Evolutionary conservation across 2,888 invertebrate species (phyloP), one percentile per base, ranked within the genome.

Genomic region (Pyrrhia umbra): DNA sequence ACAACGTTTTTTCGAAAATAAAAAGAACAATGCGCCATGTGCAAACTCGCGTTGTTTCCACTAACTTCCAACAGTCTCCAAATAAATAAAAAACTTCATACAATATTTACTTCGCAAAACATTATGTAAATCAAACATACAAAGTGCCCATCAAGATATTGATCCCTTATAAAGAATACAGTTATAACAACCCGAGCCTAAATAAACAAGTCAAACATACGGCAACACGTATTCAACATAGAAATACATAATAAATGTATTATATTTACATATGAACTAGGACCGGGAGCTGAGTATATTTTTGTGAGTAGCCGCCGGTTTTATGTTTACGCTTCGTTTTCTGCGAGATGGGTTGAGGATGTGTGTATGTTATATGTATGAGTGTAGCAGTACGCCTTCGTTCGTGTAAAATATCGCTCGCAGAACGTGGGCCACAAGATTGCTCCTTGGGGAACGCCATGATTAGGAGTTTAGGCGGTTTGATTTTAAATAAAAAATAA

Each of bases 81-180:
- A 75, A 75, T 62, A 75, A 69, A 68, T 62, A 75, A 40, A 10
- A 15, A 50, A 55, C 50, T 52, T 55, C 54, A 37, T 40, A 37
- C 60, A 71, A 75, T 68, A 75, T 75, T 75, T 78, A 68, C 47
- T 15, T 20, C 46, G 46, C 40, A 52, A 71, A 71, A 71, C 43
- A 78, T 67, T 61, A 64, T 58, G 68, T 59, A 55, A 66, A 63
- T 75, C 46, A 64, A 74, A 71, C 64, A 61, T 20, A 60, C 59
- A 64, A 67, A 80, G 68, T 72, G 68, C 68, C 68, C 51, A 77
- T 79, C 75, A 66, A 71, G 65, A 68, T 75, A 76, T 76, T 68
- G 79, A 77, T 74, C 75, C 66, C 62, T 47, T 73, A 79, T 76
- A 78, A 78, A 78, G 73, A 79, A 78, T 73, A 75, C 75, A 69